A percentile compares a stretch with the other conserved stretches of the same genome.
These are phyloP conservation scores for Andrena minutula DNA, from an alignment of 2,888 invertebrate species.

Conservation along the genomic window DNA sequence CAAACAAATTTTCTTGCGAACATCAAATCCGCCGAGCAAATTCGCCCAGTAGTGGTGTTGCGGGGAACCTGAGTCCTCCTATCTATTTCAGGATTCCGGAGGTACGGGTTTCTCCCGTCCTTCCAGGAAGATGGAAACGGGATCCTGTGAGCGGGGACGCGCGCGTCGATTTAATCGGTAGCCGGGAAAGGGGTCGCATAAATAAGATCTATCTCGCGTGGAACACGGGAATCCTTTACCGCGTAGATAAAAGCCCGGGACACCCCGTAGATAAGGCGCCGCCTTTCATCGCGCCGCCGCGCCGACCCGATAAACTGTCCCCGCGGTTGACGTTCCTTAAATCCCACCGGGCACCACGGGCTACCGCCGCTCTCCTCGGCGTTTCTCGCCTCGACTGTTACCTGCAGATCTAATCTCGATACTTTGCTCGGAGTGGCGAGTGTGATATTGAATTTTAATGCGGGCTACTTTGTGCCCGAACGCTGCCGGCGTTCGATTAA, in stretches of 20 bases:
- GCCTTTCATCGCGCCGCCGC: slow-evolving; percentile 81
- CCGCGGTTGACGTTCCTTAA: slow-evolving; percentile 75
- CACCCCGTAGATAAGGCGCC: slow-evolving; percentile 80
- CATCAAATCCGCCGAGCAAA: neutral
- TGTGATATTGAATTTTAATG: slow-evolving; percentile 66
- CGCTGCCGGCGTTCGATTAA: slow-evolving; percentile 38
- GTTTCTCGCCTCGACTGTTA: slow-evolving; percentile 68
- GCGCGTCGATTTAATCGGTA: slow-evolving; percentile 82
- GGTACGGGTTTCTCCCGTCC: slow-evolving; percentile 55
- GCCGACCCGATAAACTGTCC: slow-evolving; percentile 77
- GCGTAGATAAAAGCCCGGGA: slow-evolving; percentile 78
- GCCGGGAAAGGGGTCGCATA: slow-evolving; percentile 80
- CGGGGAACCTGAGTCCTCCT: slow-evolving; percentile 14
- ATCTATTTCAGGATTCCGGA: slow-evolving; percentile 61
- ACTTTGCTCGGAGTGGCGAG: slow-evolving; percentile 56
- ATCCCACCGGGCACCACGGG: slow-evolving; percentile 64
- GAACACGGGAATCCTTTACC: slow-evolving; percentile 84
- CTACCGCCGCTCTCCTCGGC: slow-evolving; percentile 63
- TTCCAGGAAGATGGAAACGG: slow-evolving; percentile 77
- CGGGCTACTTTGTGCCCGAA: slow-evolving; percentile 41
- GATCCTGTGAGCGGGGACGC: slow-evolving; percentile 65
- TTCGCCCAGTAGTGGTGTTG: slow-evolving; percentile 20
- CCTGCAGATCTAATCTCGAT: slow-evolving; percentile 65
- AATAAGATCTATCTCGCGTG: slow-evolving; percentile 83
- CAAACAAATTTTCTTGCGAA: neutral